Conservation (phyloP, 2,888 invertebrate genomes). For the Stenodema calcarata region DNA sequence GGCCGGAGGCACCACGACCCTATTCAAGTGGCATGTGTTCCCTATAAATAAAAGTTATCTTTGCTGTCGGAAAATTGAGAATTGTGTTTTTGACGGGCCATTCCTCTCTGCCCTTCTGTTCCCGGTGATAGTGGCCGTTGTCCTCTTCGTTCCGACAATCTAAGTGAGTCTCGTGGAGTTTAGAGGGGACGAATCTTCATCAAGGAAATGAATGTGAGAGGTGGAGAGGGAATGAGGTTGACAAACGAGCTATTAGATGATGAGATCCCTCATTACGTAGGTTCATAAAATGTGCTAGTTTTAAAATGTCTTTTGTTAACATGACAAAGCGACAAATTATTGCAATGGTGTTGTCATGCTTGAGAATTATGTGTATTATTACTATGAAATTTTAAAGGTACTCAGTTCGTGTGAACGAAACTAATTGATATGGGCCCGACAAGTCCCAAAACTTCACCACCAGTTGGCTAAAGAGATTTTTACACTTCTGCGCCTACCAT, state of each 20-base stretch:
- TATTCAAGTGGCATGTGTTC: slow-evolving; percentile 39
- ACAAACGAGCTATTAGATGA: background rate
- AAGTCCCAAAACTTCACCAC: too few species aligned
- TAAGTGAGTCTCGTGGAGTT: background rate
- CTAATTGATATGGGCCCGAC: too few species aligned
- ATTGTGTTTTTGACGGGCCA: slow-evolving; percentile 43
- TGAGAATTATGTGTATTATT: too few species aligned
- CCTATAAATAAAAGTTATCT: slow-evolving; percentile 43
- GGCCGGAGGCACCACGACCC: background rate
- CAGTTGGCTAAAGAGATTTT: too few species aligned
- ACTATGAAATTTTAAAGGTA: too few species aligned
- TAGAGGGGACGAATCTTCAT: background rate
- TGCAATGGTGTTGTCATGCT: too few species aligned
- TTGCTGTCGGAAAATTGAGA: slow-evolving; percentile 37
- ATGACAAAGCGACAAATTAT: too few species aligned
- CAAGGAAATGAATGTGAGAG: background rate
- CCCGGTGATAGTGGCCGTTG: background rate
- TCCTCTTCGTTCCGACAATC: background rate
- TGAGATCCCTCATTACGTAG: background rate
- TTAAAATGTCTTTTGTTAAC: background rate
- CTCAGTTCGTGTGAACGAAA: too few species aligned
- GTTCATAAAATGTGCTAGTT: background rate
- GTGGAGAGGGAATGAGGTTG: background rate
- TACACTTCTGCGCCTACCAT: too few species aligned
- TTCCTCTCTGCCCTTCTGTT: background rate